Evolutionary conservation across 64 coral and sea anemone genomes (phyloP).

Genomic region (Actinia tenebrosa): DNA sequence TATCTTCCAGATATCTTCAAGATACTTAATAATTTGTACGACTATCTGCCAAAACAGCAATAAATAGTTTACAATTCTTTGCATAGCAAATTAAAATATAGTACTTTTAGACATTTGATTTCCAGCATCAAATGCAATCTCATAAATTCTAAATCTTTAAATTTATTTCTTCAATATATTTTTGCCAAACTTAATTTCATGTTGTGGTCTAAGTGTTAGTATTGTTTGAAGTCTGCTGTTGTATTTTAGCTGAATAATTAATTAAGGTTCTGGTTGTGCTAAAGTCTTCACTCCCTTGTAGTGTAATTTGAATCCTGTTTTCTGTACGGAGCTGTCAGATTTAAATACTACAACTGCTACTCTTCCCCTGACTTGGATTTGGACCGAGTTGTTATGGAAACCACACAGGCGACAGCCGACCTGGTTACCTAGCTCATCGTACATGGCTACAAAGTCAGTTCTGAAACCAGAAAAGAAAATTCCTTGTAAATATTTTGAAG

Average conservation of each 20-base stretch:
- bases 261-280: neutral
- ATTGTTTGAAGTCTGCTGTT: too few relatives aligned
- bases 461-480: conserved; percentile 28
- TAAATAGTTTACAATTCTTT: conserved; percentile 12
- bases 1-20: too few relatives aligned
- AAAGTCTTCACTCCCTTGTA: conserved; percentile 29
- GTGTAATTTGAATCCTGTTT: conserved; percentile 63
- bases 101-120: neutral
- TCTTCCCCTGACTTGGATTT: conserved; percentile 59
- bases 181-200: too few relatives aligned
- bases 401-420: conserved; percentile 75
- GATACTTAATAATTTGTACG: too few relatives aligned
- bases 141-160: neutral
- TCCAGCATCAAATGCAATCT: neutral
- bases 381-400: conserved; percentile 22
- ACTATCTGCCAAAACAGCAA: neutral
- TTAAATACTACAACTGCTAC: conserved; percentile 60
- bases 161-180: neutral
- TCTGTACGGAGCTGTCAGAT: conserved; percentile 64
- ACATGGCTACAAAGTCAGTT: conserved; percentile 64
- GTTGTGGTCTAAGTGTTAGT: too few relatives aligned
- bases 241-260: neutral
- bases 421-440: conserved; percentile 69
- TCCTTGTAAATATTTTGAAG: neutral
- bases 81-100: conserved; percentile 10